phyloP scores from a whole-genome alignment of 2,113 vertebrate genomes.

The Hippopotamus amphibius region DNA sequence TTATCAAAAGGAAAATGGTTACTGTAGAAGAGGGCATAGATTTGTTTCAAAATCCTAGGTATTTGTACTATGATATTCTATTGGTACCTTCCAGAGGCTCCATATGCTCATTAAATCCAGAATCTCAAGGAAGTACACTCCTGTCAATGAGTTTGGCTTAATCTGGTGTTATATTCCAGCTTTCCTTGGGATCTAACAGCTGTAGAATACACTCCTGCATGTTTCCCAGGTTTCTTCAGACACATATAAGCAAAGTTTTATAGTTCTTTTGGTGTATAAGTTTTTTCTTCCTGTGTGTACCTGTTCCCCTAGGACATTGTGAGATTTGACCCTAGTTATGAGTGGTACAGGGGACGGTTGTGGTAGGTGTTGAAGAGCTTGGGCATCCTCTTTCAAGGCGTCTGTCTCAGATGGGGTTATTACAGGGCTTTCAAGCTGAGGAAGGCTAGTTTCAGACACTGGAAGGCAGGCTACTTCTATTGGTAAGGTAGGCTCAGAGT shows the following conservation, averaged over 20 bases:
- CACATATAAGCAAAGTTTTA: neutral
- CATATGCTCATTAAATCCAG: neutral
- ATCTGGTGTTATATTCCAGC: neutral
- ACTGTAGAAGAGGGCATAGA: neutral
- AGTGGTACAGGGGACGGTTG: neutral
- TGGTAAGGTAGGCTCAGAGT: neutral
- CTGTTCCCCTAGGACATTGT: neutral
- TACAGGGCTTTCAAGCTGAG: neutral
- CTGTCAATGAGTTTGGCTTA: neutral
- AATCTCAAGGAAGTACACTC: neutral
- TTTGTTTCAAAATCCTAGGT: neutral
- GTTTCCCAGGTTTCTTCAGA: slow-evolving; percentile 32
- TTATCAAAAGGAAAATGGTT: neutral
- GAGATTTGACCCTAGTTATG: neutral
- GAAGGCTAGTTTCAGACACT: neutral
- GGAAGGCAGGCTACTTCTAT: neutral
- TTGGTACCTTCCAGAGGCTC: neutral
- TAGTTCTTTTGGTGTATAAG: neutral
- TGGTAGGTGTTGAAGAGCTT: neutral
- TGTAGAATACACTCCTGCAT: neutral
- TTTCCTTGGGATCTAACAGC: neutral
- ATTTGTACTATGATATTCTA: neutral
- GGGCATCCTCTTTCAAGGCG: neutral
- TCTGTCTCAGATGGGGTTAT: neutral
- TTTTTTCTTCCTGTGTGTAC: neutral